phyloP scores from a whole-genome alignment of 2,113 vertebrate genomes.

The Sturnira hondurensis region DNA sequence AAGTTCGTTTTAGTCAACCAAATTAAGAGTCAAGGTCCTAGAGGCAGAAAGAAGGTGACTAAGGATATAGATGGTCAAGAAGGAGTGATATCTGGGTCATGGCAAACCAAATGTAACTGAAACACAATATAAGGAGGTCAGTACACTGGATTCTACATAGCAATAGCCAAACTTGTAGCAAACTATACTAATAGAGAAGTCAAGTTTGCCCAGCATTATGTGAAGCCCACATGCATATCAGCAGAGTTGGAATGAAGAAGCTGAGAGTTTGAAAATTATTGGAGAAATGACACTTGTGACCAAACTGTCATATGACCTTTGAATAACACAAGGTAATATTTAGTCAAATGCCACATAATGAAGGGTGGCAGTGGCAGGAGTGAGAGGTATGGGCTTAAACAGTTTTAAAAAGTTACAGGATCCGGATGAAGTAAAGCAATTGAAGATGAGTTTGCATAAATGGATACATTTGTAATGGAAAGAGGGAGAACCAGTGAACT shows the following conservation, averaged over 20 bases:
- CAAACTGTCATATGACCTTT: not conserved
- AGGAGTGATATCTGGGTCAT: not conserved
- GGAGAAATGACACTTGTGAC: not conserved
- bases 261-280: not conserved
- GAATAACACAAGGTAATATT: not conserved
- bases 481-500: not conserved
- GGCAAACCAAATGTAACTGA: not conserved
- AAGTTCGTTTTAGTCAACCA: not conserved
- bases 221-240: not conserved
- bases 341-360: not conserved
- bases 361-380: not conserved
- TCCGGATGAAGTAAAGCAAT: not conserved
- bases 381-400: not conserved
- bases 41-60: not conserved
- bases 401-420: not conserved
- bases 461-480: not conserved
- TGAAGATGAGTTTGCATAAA: not conserved
- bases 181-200: not conserved
- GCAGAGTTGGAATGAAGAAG: not conserved
- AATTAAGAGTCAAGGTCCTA: not conserved
- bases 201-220: not conserved
- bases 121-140: not conserved
- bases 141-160: not conserved
- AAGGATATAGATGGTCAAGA: not conserved
- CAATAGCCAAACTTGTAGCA: not conserved